A percentile compares a stretch with the other conserved stretches of the same genome.
phyloP scores from a whole-genome alignment of 2,888 invertebrate species.

The Nemapogon koenigi region DNA sequence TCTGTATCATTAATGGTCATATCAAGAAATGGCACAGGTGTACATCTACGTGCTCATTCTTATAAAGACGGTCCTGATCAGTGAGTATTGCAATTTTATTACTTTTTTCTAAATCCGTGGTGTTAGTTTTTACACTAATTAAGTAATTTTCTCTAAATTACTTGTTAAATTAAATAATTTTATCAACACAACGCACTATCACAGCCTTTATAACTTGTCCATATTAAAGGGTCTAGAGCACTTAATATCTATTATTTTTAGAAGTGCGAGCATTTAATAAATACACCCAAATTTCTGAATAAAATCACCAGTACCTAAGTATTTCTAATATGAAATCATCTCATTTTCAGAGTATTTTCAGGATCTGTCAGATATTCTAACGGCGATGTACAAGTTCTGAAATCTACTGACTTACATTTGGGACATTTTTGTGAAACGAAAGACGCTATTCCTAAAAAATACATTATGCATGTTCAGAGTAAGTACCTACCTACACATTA shows the following conservation, averaged over 20 bases:
- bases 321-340: background rate
- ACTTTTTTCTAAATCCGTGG: background rate
- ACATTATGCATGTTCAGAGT: slow-evolving; percentile 56
- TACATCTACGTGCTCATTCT: slow-evolving; percentile 58
- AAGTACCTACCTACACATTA: too few species aligned
- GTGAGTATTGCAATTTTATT: slow-evolving; percentile 42
- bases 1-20: slow-evolving; percentile 36
- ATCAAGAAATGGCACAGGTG: slow-evolving; percentile 62
- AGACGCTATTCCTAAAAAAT: slow-evolving; percentile 43
- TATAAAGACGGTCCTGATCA: slow-evolving; percentile 56
- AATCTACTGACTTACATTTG: slow-evolving; percentile 50
- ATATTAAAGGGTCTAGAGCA: too few species aligned
- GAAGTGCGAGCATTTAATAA: background rate
- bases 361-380: slow-evolving; percentile 59
- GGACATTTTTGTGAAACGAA: slow-evolving; percentile 45
- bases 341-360: slow-evolving; percentile 48
- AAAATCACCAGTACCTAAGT: background rate
- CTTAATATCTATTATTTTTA: background rate
- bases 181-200: too few species aligned
- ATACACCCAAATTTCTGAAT: too few species aligned
- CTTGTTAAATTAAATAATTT: too few species aligned
- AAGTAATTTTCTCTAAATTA: too few species aligned
- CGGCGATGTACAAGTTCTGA: slow-evolving; percentile 38
- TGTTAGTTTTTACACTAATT: too few species aligned
- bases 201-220: too few species aligned